A percentile compares a stretch with the other conserved stretches of the same genome.
Evolutionary conservation across 2,888 invertebrate species (phyloP).

Genomic region (Troglohyphantes excavatus): DNA sequence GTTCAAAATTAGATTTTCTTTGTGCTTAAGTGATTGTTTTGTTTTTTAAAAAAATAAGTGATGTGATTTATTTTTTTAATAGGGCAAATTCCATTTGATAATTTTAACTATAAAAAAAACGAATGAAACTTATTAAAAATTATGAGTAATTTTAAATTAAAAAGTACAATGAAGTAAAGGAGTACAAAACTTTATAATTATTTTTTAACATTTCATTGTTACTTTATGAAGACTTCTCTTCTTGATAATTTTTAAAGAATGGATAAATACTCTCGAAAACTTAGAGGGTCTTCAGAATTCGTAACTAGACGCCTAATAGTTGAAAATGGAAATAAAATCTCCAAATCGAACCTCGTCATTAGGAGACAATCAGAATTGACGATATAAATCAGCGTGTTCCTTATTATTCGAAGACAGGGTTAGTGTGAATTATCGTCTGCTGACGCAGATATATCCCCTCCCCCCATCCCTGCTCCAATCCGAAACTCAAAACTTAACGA

Average conservation of each 20-base stretch:
- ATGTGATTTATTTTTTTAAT: not conserved
- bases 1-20: not conserved
- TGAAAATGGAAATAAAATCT: not conserved
- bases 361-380: not conserved
- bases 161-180: too few relatives aligned
- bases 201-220: too few relatives aligned
- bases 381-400: not conserved
- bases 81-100: too few relatives aligned
- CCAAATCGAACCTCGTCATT: not conserved
- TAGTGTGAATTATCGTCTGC: not conserved
- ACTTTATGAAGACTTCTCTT: too few relatives aligned
- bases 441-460: not conserved
- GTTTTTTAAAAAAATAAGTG: not conserved
- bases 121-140: too few relatives aligned
- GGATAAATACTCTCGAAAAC: too few relatives aligned
- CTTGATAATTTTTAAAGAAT: too few relatives aligned
- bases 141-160: too few relatives aligned
- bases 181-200: too few relatives aligned
- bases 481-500: conserved; percentile 5
- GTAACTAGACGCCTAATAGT: too few relatives aligned
- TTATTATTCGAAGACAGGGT: not conserved
- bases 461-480: not conserved
- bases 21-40: not conserved
- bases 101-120: too few relatives aligned
- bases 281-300: too few relatives aligned